phyloP scores from a whole-genome alignment of 2,888 invertebrate species.

The Leptinotarsa peninsularis region DNA sequence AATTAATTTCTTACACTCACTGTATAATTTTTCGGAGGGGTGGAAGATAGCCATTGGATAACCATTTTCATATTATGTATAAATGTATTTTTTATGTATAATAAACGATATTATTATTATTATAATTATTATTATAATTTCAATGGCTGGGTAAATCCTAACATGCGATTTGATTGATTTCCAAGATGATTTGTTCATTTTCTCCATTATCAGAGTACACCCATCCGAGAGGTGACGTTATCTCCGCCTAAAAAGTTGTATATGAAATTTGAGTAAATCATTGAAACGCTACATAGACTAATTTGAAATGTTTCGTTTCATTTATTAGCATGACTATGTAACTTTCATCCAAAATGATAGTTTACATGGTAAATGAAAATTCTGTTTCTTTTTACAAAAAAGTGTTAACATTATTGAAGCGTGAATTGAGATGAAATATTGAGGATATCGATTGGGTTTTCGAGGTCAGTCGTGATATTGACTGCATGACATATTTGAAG shows the following conservation, averaged over 20 bases:
- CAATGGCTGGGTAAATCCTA: neutral
- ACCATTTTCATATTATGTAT: too few relatives aligned
- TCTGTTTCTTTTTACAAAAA: neutral
- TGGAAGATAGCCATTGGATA: too few relatives aligned
- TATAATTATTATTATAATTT: neutral
- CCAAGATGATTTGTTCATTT: neutral
- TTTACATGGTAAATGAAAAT: neutral
- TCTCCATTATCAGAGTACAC: neutral
- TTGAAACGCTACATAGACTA: constrained; percentile 29
- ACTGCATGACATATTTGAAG: too few relatives aligned
- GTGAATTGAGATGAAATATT: neutral
- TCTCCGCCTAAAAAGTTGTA: constrained; percentile 33
- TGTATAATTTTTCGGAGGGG: too few relatives aligned
- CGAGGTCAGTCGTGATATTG: neutral
- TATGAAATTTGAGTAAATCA: constrained; percentile 30
- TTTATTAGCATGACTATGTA: constrained; percentile 37
- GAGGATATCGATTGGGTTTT: neutral
- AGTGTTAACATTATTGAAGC: neutral
- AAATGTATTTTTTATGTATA: too few relatives aligned
- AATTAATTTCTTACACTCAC: too few relatives aligned
- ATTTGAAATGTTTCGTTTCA: constrained; percentile 35
- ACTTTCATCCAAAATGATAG: neutral
- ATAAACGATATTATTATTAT: too few relatives aligned
- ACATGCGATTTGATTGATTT: neutral
- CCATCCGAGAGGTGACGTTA: constrained; percentile 11